phyloP scores from a whole-genome alignment of 2,797 vertebrate genomes.

The Helicolenus hilgendorfi region DNA sequence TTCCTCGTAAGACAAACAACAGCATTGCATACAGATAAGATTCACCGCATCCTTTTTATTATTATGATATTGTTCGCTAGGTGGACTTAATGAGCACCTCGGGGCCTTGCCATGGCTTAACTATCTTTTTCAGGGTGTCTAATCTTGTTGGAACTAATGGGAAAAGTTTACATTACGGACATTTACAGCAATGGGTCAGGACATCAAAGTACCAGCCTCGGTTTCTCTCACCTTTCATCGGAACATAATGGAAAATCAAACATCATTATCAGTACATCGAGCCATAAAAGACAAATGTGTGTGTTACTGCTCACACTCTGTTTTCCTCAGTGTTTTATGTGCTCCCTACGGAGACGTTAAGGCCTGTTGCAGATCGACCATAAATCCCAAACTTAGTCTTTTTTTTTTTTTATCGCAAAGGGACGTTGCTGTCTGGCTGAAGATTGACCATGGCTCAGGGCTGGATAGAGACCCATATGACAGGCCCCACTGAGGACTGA shows the following conservation, averaged over 20 bases:
- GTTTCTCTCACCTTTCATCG: conserved; percentile 78
- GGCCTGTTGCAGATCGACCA: conserved; percentile 78
- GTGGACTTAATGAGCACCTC: conserved; percentile 74
- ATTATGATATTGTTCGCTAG: conserved; percentile 69
- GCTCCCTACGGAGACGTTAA: conserved; percentile 76
- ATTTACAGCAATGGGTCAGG: conserved; percentile 67
- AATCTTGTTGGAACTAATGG: conserved; percentile 59
- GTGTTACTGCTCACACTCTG: conserved; percentile 81
- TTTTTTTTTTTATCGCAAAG: conserved; percentile 62
- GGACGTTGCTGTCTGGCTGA: conserved; percentile 82
- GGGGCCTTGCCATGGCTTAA: conserved; percentile 55
- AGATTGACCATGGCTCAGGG: conserved; percentile 86
- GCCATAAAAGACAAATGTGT: conserved; percentile 84
- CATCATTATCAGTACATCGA: conserved; percentile 87
- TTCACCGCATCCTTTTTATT: conserved; percentile 70
- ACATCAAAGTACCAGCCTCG: conserved; percentile 49
- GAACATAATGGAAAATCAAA: conserved; percentile 88
- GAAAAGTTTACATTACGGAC: conserved; percentile 67
- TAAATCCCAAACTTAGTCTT: conserved; percentile 77
- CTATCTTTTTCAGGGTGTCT: conserved; percentile 53
- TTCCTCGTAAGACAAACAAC: conserved; percentile 68
- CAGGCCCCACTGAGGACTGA: conserved; percentile 75
- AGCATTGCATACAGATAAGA: conserved; percentile 64
- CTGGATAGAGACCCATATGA: conserved; percentile 81
- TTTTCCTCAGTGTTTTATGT: conserved; percentile 82